A percentile compares a stretch with the other conserved stretches of the same genome.
phyloP scores from a whole-genome alignment of 2,888 invertebrate species.

The Sepiola atlantica region DNA sequence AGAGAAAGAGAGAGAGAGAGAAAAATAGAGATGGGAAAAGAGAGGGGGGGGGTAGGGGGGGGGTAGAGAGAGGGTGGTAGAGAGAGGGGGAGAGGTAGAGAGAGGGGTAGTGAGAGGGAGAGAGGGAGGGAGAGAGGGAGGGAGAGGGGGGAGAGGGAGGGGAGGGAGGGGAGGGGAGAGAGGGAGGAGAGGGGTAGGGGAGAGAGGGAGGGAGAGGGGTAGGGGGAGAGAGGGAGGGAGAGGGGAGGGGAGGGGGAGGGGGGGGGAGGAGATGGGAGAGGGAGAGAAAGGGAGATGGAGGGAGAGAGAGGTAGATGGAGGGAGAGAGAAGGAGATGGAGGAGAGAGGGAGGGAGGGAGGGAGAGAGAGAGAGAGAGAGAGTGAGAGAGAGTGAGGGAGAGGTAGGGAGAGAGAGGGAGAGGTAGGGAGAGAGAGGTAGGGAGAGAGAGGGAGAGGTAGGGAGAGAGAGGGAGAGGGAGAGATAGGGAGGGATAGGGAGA shows the following conservation, averaged over 20 bases:
- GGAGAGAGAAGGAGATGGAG: no score
- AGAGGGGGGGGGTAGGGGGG: no score
- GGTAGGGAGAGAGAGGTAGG: constrained; percentile 76
- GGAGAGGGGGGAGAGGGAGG: constrained; percentile 75
- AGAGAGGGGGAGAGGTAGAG: constrained; percentile 54
- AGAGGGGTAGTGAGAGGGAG: constrained; percentile 85
- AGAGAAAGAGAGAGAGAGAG: background rate
- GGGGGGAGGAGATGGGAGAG: constrained; percentile 77
- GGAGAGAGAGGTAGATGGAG: no score
- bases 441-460: constrained; percentile 53
- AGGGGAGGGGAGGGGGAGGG: constrained; percentile 76
- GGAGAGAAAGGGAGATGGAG: background rate
- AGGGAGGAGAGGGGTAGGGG: constrained; percentile 81
- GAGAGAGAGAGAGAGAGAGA: no score
- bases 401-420: constrained; percentile 77
- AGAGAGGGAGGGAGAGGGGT: constrained; percentile 56
- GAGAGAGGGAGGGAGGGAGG: no score
- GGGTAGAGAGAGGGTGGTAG: no score
- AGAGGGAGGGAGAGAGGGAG: constrained; percentile 54
- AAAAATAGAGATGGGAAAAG: no score
- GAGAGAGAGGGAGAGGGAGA: constrained; percentile 81
- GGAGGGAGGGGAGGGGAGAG: constrained; percentile 63
- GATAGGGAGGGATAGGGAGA: constrained; percentile 51
- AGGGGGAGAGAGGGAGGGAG: constrained; percentile 66
- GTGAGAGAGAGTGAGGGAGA: constrained; percentile 79